Evolutionary conservation across 2,888 invertebrate species (phyloP).

Genomic region (Aleiodes alternator): DNA sequence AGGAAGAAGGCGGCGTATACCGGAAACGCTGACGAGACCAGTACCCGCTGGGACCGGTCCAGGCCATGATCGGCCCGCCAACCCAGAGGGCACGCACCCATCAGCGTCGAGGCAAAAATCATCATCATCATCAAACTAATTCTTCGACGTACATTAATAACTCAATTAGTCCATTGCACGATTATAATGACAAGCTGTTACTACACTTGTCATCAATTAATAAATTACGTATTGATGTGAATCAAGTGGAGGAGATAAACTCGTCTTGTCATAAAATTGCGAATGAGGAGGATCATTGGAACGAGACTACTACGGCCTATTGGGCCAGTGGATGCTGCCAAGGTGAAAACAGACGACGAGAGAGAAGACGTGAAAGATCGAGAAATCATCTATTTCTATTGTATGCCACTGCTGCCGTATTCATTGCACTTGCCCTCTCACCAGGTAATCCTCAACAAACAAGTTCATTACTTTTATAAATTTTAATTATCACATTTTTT

Average conservation of each 20-base stretch:
- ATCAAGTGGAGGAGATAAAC: not conserved
- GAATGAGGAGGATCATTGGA: slow-evolving; percentile 21
- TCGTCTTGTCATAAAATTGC: slow-evolving; percentile 11
- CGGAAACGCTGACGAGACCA: slow-evolving; percentile 72
- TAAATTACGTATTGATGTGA: slow-evolving; percentile 8
- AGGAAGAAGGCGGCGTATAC: slow-evolving; percentile 57
- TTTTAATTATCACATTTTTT: not conserved
- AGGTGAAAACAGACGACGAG: slow-evolving; percentile 9
- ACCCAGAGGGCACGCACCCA: slow-evolving; percentile 55
- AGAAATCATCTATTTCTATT: slow-evolving; percentile 50
- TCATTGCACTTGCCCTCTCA: slow-evolving; percentile 66
- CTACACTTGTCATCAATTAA: not conserved
- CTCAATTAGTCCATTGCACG: not conserved
- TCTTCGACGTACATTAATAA: not conserved
- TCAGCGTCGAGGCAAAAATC: slow-evolving; percentile 43
- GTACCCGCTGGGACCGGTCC: slow-evolving; percentile 68
- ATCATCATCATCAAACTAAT: slow-evolving; percentile 11
- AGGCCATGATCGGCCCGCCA: slow-evolving; percentile 63
- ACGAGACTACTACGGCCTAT: not conserved
- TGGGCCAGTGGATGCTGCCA: slow-evolving; percentile 9
- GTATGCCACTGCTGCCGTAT: slow-evolving; percentile 65
- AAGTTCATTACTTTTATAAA: not conserved
- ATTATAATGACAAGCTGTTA: slow-evolving; percentile 9
- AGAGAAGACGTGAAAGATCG: not conserved
- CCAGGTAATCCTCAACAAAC: slow-evolving; percentile 61